Base-by-base conservation (phyloP, 1,140 invertebrate species). In the Liolophura sinensis region DNA sequence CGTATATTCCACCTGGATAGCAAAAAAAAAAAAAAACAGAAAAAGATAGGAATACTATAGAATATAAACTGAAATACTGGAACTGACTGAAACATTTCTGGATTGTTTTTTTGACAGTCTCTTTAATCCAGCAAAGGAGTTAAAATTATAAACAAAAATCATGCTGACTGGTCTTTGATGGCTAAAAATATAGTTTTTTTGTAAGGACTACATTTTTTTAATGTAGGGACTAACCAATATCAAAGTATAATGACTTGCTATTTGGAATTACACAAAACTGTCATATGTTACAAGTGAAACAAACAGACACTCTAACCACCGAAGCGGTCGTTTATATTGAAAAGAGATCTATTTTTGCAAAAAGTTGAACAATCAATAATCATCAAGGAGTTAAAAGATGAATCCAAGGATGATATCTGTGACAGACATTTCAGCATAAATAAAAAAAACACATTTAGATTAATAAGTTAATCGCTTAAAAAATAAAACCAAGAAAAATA, bases 1-100 rank as follows among this genome's bases (percentile, higher is more conserved):
- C 52, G 90, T 92, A 77, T 97, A 97, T 78, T 96, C 94, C 56
- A 93, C 90, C 86, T 83, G 66, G 50, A 67, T 64, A 56, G 51
- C 59, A 62, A 67, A 66, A 11, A 0, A 6, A 24, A 55, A 31
- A 31, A 16, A 18, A 46, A 48, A 22, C 27, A 27, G 25, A 61
- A 54, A 57, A n/a, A 64, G n/a, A n/a, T 50, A 15, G 14, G 49
- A 50, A n/a, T 50, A n/a, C 49, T 50, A n/a, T n/a, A 54, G 7
- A 54, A 54, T 24, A 54, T 12, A 20, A 24, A 20, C n/a, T 20
- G 9, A 20, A 24, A 15, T 15, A 54, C n/a, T 24, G 24, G 51
- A 20, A n/a, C n/a, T 54, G 24, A 9, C n/a, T 16, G 20, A 51
- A 54, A 15, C 15, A 15, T 20, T 9, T 24, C 9, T 54, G 15